Base-by-base conservation (phyloP, 2,113 vertebrate species). In the Noturus placidus region DNA sequence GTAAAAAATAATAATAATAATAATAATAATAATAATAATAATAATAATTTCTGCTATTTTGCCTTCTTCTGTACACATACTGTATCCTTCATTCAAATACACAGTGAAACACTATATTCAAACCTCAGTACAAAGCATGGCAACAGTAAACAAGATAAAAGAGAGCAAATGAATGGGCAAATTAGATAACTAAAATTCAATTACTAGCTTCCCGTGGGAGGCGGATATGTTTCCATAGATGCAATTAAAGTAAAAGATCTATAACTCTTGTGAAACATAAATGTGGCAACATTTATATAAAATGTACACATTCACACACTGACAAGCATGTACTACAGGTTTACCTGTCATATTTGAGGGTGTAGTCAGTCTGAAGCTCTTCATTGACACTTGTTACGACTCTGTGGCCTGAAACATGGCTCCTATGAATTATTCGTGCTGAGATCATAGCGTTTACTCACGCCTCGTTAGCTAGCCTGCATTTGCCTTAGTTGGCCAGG, bases 341-440 rank as follows among this genome's bases (percentile, higher is more conserved):
- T 57, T 52, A 74, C 19, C 72, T 84, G 59, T 80, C 70, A 65
- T 42, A 76, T 56, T 17, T 77, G 3, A 77, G 20, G 38, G 27
- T 82, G 56, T 35, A 80, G 17, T 82, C 78, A 61, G 63, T 22
- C 35, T 30, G 50, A 87, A 89, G 86, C 79, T 52, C 70, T 22
- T 87, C 65, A 52, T 30, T 77, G 59, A 89, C 78, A 65, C 79
- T 63, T 86, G 83, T 90, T 89, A 91, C 88, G 91, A 92, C 88
- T 89, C 93, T 67, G 87, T 89, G 88, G 88, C 91, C 90, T 91
- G 88, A 91, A 90, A 89, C 92, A 91, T 90, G 89, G 90, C 88
- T 93, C 90, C 92, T 92, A 93, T 95, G 92, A 95, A 95, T 93
- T 93, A 95, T 95, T 94, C 91, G 93, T 92, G 89, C 89, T 82